Base-by-base conservation (phyloP, 2,888 invertebrate genomes). In the Apoderus coryli region DNA sequence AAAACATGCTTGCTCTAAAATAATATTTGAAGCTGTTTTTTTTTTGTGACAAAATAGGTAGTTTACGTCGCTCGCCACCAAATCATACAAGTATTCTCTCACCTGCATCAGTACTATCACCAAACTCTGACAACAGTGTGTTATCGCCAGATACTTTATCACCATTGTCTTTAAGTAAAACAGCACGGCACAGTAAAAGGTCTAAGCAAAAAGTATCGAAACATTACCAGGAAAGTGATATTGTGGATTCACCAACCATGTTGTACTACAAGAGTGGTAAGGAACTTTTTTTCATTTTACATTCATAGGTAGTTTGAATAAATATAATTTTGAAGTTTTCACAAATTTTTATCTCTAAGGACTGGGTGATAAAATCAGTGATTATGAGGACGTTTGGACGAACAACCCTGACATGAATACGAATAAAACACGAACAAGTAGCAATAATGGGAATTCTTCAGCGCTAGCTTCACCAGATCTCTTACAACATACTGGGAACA, bases 301-400 rank as follows among this genome's bases (percentile, higher is more conserved):
- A n/a, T n/a, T n/a, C n/a, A n/a, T n/a, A n/a, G n/a, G n/a, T n/a
- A n/a, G n/a, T n/a, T n/a, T n/a, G n/a, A n/a, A n/a, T n/a, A n/a
- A n/a, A n/a, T n/a, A n/a, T n/a, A n/a, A n/a, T n/a, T n/a, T n/a
- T n/a, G n/a, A n/a, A n/a, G n/a, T n/a, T n/a, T n/a, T n/a, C n/a
- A n/a, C n/a, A n/a, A n/a, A n/a, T n/a, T n/a, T n/a, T n/a, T n/a
- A n/a, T n/a, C n/a, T n/a, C n/a, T n/a, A n/a, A n/a, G n/a, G n/a
- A 2, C 65, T 90, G 16, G 79, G 82, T 38, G 92, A 92, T 53
- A 90, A 90, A 62, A 77, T 84, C 25, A 89, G 89, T 46, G 92
- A 92, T 58, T 92, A 92, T 52, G 92, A 92, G 61, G 92, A 92
- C 53, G 77, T 92, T 44, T 92, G 92, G 90, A 50, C 52, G 10